phyloP scores from a whole-genome alignment of 2,797 vertebrate species.

The Botia almorhae region DNA sequence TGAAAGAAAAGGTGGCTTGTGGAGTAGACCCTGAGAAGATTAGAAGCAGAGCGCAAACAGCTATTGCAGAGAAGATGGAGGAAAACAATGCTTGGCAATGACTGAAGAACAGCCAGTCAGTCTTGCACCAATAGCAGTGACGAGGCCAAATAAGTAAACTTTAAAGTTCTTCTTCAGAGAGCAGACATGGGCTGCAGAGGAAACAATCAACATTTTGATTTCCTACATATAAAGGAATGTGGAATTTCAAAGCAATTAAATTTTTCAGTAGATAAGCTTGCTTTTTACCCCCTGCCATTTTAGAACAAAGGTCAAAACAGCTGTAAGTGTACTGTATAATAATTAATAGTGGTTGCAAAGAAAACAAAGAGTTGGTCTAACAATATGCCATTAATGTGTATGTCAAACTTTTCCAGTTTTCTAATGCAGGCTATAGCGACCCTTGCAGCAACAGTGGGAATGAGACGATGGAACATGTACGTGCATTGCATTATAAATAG shows the following conservation, averaged over 20 bases:
- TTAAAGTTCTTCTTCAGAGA: slow-evolving; percentile 50
- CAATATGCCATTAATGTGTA: neutral
- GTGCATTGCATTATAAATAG: neutral
- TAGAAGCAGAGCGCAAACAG: slow-evolving; percentile 44
- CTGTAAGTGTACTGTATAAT: neutral
- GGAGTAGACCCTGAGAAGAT: slow-evolving; percentile 39
- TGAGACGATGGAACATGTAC: too few relatives aligned
- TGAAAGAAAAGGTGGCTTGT: slow-evolving; percentile 8
- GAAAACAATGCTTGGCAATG: slow-evolving; percentile 34
- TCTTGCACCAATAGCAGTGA: slow-evolving; percentile 58
- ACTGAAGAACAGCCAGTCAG: slow-evolving; percentile 31
- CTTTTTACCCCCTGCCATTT: neutral
- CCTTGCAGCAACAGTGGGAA: too few relatives aligned
- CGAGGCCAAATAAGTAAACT: slow-evolving; percentile 53
- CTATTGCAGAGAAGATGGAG: slow-evolving; percentile 24
- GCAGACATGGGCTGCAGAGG: slow-evolving; percentile 10
- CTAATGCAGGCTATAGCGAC: too few relatives aligned
- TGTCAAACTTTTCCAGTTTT: neutral
- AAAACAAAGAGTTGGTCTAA: neutral
- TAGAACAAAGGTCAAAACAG: too few relatives aligned
- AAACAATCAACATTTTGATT: slow-evolving; percentile 10
- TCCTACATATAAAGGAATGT: neutral
- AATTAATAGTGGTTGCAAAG: neutral
- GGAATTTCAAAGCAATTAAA: slow-evolving; percentile 12
- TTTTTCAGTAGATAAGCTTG: too few relatives aligned